A percentile compares a stretch with the other conserved stretches of the same genome.
Evolutionary conservation across 2,888 invertebrate species (phyloP).

Genomic region (Lysandra coridon): DNA sequence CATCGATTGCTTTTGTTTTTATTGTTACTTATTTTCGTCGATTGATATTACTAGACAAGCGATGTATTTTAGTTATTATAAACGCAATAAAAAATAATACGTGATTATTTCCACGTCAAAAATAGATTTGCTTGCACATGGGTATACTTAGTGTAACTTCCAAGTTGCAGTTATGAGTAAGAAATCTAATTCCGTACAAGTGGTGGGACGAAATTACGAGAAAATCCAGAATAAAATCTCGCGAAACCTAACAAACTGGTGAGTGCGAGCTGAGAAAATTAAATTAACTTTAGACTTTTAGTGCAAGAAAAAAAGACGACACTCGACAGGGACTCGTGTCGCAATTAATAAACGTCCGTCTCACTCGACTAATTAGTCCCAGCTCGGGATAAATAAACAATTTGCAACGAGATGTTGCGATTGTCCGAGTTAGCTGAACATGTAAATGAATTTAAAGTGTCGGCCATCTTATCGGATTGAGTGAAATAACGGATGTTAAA

Average conservation of each 20-base stretch:
- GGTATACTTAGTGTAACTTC: not conserved
- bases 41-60: not conserved
- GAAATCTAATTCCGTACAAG: conserved; percentile 35
- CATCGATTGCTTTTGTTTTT: not conserved
- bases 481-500: conserved; percentile 33
- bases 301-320: conserved; percentile 60
- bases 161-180: conserved; percentile 33
- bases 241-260: conserved; percentile 45
- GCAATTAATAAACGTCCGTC: conserved; percentile 77
- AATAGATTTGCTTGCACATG: not conserved
- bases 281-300: conserved; percentile 44
- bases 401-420: conserved; percentile 51
- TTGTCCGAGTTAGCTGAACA: conserved; percentile 38
- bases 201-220: not conserved
- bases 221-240: conserved; percentile 11
- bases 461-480: conserved; percentile 32
- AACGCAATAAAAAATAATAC: too few relatives aligned
- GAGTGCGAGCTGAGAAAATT: conserved; percentile 45
- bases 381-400: conserved; percentile 63
- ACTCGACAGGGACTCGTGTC: conserved; percentile 67
- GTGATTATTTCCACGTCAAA: not conserved
- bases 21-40: not conserved
- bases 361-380: conserved; percentile 73
- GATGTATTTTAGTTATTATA: not conserved
- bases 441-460: conserved; percentile 33